phyloP scores from a whole-genome alignment of 2,797 vertebrate genomes.

The Acrocephalus scirpaceus region DNA sequence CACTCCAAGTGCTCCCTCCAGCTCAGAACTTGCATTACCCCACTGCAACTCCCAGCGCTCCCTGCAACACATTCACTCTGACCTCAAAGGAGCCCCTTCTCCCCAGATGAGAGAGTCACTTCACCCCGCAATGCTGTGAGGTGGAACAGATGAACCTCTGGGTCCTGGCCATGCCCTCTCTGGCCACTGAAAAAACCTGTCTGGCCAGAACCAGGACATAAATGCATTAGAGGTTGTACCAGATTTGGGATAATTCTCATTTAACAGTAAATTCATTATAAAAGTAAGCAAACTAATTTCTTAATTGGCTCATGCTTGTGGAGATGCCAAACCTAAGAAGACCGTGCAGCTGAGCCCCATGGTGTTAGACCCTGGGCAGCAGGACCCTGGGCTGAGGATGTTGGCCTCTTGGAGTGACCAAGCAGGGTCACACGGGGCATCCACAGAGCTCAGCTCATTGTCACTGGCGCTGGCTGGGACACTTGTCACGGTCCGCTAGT shows the following conservation, averaged over 20 bases:
- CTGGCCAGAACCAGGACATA: not conserved
- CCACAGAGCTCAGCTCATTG: not conserved
- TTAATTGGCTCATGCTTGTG: not conserved
- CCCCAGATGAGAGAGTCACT: too few relatives aligned
- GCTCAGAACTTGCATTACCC: not conserved
- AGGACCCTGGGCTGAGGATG: not conserved
- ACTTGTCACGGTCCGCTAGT: too few relatives aligned
- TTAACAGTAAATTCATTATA: not conserved
- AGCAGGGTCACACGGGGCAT: rapidly evolving
- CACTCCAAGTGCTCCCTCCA: not conserved
- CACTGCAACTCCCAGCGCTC: not conserved
- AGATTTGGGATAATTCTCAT: not conserved
- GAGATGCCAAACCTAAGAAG: not conserved
- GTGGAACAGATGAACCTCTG: not conserved
- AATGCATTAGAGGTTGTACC: not conserved
- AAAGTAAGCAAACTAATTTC: not conserved
- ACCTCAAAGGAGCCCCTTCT: not conserved
- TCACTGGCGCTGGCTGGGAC: not conserved
- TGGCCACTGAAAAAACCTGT: not conserved
- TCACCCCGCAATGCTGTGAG: not conserved
- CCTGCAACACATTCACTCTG: not conserved
- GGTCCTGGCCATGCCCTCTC: not conserved
- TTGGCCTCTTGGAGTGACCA: rapidly evolving
- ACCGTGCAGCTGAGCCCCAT: rapidly evolving
- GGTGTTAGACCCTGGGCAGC: not conserved